Evolutionary conservation across 2,888 invertebrate species (phyloP).

Genomic region (Drosophila subsilvestris): DNA sequence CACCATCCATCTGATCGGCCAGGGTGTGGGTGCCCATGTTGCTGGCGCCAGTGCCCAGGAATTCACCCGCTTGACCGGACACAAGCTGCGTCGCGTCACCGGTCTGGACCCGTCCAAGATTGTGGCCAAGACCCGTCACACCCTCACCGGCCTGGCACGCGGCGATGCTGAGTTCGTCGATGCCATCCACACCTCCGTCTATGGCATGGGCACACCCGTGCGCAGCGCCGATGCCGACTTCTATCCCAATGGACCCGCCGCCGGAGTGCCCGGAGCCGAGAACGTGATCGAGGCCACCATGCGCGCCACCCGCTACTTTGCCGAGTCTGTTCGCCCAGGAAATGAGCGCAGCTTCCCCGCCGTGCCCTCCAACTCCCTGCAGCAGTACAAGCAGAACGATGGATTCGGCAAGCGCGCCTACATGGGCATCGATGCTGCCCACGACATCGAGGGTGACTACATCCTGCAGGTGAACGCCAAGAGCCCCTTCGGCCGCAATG

Average conservation of each 20-base stretch:
- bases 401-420: constrained; percentile 77
- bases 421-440: constrained; percentile 80
- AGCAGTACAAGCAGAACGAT: constrained; percentile 76
- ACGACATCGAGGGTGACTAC: constrained; percentile 79
- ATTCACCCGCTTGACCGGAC: constrained; percentile 74
- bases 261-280: constrained; percentile 74
- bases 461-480: constrained; percentile 80
- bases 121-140: constrained; percentile 59
- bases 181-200: constrained; percentile 81
- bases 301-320: constrained; percentile 81
- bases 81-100: constrained; percentile 81
- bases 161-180: constrained; percentile 83
- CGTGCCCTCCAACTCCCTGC: constrained; percentile 77
- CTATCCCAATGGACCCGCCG: constrained; percentile 81
- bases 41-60: constrained; percentile 81
- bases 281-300: constrained; percentile 80
- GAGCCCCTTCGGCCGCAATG: constrained; percentile 80
- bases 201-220: constrained; percentile 68
- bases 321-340: constrained; percentile 82
- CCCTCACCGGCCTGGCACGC: constrained; percentile 76
- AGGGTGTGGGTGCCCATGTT: constrained; percentile 81
- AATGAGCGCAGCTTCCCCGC: constrained; percentile 82
- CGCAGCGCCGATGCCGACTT: constrained; percentile 82
- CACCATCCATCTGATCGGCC: constrained; percentile 80
- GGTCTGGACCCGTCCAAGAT: constrained; percentile 81